Conservation (phyloP, 2,113 vertebrate genomes). For the Pangasianodon hypophthalmus region DNA sequence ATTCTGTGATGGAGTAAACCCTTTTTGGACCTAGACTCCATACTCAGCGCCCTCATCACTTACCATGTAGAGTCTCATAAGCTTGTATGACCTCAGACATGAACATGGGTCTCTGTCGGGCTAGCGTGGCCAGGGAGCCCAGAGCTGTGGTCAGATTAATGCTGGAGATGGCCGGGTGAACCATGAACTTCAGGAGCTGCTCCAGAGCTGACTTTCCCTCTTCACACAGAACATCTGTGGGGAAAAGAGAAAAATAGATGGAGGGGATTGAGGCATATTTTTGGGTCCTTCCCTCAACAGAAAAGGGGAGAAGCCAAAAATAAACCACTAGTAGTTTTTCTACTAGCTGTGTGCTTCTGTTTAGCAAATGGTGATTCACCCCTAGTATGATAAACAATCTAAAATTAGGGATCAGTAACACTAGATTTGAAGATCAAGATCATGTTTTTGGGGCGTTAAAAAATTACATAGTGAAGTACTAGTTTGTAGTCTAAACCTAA, state of each 20-base stretch:
- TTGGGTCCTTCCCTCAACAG: neutral
- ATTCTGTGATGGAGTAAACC: neutral
- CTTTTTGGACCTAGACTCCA: neutral
- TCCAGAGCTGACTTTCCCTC: constrained; percentile 87
- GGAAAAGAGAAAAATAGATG: neutral
- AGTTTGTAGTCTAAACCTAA: neutral
- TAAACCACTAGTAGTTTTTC: neutral
- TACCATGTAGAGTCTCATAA: constrained; percentile 90
- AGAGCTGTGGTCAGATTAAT: constrained; percentile 93
- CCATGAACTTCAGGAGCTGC: constrained; percentile 95
- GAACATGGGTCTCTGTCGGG: constrained; percentile 93
- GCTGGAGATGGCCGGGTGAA: constrained; percentile 93
- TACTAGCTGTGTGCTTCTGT: too few relatives aligned
- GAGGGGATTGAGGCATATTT: neutral
- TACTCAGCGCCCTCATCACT: constrained; percentile 27
- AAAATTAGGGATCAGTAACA: neutral
- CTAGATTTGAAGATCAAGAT: neutral
- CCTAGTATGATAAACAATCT: neutral
- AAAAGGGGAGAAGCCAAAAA: neutral
- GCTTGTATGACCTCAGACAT: constrained; percentile 96
- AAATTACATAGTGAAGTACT: neutral
- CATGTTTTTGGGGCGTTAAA: neutral
- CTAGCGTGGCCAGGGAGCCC: constrained; percentile 88
- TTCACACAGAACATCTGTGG: constrained; percentile 80
- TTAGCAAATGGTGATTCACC: neutral